Conservation (phyloP, 2,888 invertebrate genomes). For the Caenorhabditis macrosperma region DNA sequence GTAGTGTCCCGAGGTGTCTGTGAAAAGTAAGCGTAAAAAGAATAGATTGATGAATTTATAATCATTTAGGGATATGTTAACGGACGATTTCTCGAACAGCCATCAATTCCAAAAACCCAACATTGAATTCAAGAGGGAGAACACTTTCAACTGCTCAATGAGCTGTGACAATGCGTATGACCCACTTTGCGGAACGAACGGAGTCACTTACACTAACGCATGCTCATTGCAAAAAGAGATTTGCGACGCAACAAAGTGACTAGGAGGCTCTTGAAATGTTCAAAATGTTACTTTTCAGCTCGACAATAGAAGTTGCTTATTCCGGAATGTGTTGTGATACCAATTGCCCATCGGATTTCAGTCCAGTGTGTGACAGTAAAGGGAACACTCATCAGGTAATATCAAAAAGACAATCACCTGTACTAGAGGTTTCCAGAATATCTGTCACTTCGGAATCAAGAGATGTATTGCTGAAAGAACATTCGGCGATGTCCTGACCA, state of each 20-base stretch:
- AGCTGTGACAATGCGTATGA: slow-evolving; percentile 71
- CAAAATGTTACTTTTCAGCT: slow-evolving; percentile 19
- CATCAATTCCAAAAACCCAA: slow-evolving; percentile 35
- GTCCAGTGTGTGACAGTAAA: slow-evolving; percentile 71
- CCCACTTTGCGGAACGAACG: slow-evolving; percentile 75
- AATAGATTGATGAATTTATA: neutral
- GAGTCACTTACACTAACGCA: slow-evolving; percentile 72
- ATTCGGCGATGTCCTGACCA: slow-evolving; percentile 65
- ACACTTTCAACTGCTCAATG: slow-evolving; percentile 50
- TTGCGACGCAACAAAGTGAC: slow-evolving; percentile 47
- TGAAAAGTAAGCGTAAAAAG: slow-evolving; percentile 33
- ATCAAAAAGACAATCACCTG: neutral
- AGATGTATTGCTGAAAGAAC: slow-evolving; percentile 72
- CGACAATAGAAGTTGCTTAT: slow-evolving; percentile 57
- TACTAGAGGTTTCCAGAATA: slow-evolving; percentile 63
- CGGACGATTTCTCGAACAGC: slow-evolving; percentile 32
- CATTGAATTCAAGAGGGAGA: slow-evolving; percentile 53
- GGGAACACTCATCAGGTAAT: slow-evolving; percentile 64
- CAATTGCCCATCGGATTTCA: slow-evolving; percentile 65
- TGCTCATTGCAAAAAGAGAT: slow-evolving; percentile 70
- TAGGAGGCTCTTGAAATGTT: neutral
- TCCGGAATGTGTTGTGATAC: slow-evolving; percentile 66
- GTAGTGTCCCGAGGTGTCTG: slow-evolving; percentile 49
- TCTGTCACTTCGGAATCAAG: slow-evolving; percentile 74
- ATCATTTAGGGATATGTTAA: slow-evolving; percentile 33